Percentiles rank a stretch among this genome's conserved stretches.
phyloP scores from a whole-genome alignment of 2,797 vertebrate species.

The Otolemur crassicaudatus region DNA sequence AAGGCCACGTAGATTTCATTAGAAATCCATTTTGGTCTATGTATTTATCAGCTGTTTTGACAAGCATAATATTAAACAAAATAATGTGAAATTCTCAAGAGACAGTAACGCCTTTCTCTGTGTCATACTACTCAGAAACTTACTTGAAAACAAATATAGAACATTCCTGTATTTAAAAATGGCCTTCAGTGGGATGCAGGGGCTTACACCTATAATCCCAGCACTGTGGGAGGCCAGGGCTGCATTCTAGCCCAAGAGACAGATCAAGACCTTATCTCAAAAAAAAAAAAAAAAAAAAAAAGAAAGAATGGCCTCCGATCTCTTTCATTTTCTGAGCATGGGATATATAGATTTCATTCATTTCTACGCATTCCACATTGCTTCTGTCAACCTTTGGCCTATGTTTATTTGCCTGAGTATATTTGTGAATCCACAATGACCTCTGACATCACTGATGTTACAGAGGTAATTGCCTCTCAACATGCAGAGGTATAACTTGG shows the following conservation, averaged over 20 bases:
- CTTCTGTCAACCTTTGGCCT: not conserved
- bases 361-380: not conserved
- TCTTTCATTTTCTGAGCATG: not conserved
- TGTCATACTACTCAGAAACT: not conserved
- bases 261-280: not conserved
- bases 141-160: not conserved
- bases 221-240: not conserved
- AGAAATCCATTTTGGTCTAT: slow-evolving; percentile 30
- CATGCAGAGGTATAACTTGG: not conserved
- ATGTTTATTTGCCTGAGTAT: not conserved
- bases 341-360: not conserved
- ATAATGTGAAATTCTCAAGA: not conserved
- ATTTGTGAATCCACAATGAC: not conserved
- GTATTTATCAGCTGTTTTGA: slow-evolving; percentile 65
- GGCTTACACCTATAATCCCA: not conserved
- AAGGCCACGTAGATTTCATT: slow-evolving; percentile 43
- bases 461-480: not conserved
- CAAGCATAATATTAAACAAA: slow-evolving; percentile 46
- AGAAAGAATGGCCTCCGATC: not conserved
- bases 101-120: not conserved
- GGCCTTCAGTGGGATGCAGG: not conserved
- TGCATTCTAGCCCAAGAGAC: not conserved
- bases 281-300: not conserved
- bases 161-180: not conserved
- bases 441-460: not conserved